Evolutionary conservation across 2,888 invertebrate genomes (phyloP).

Genomic region (Nebria brevicollis): DNA sequence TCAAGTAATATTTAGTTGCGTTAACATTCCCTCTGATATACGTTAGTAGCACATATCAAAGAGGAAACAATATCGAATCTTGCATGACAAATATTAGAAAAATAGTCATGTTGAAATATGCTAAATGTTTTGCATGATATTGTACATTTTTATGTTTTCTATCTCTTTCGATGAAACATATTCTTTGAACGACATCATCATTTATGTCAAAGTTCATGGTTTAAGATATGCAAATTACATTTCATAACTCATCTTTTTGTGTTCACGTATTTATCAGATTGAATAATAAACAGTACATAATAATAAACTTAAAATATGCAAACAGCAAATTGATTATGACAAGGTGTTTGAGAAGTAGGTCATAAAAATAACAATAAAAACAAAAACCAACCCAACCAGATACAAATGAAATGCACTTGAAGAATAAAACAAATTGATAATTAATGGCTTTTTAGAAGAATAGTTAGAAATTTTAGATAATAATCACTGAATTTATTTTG

Average conservation of each 20-base stretch:
- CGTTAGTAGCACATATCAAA: too few species aligned
- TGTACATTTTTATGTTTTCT: not conserved
- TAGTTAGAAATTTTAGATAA: not conserved
- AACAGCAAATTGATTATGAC: not conserved
- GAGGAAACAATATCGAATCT: too few species aligned
- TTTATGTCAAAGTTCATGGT: not conserved
- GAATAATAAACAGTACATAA: not conserved
- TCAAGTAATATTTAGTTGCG: too few species aligned
- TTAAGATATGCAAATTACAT: not conserved
- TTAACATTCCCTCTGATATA: too few species aligned
- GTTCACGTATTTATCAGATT: not conserved
- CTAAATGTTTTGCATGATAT: too few species aligned
- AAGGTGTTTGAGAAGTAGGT: not conserved
- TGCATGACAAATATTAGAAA: too few species aligned
- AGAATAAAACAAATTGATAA: not conserved
- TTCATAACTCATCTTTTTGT: not conserved
- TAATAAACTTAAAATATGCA: not conserved
- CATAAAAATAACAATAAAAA: not conserved
- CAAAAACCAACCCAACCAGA: not conserved
- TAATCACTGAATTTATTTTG: not conserved
- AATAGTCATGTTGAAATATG: too few species aligned
- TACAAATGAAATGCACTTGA: not conserved
- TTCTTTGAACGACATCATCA: not conserved
- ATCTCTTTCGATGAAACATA: not conserved
- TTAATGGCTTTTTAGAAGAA: not conserved